Evolutionary conservation across 2,113 vertebrate genomes (phyloP).

Genomic region (Tragelaphus scriptus): DNA sequence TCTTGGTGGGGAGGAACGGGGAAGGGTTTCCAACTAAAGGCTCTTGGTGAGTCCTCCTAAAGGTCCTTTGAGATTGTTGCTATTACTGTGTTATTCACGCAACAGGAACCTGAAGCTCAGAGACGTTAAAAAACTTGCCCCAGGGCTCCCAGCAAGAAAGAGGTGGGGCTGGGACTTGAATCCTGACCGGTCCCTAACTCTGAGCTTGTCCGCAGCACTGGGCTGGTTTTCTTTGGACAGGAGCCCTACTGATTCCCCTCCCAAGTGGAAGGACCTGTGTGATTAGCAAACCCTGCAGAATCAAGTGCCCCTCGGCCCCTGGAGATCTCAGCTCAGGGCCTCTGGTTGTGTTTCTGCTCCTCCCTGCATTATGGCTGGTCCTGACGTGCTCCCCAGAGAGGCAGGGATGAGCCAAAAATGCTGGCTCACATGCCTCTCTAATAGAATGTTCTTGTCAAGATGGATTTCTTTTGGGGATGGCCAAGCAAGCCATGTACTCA

Average conservation of each 20-base stretch:
- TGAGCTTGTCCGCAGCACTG: rapidly evolving
- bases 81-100: background rate
- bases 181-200: background rate
- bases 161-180: background rate
- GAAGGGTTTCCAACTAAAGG: background rate
- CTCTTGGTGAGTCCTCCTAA: rapidly evolving
- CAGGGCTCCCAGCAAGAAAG: background rate
- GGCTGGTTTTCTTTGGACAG: background rate
- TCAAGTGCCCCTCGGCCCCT: background rate
- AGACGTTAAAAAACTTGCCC: background rate
- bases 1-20: rapidly evolving
- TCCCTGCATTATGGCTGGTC: background rate
- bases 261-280: background rate
- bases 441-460: background rate
- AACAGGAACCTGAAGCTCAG: background rate
- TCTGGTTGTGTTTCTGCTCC: background rate
- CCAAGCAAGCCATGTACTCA: background rate
- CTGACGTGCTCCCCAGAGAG: background rate
- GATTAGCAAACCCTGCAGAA: background rate
- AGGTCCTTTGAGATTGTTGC: background rate
- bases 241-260: background rate
- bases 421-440: background rate
- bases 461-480: background rate
- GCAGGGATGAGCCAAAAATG: background rate
- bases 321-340: background rate